Conservation (phyloP, 2,113 vertebrate species). For the Urocolius indicus region DNA sequence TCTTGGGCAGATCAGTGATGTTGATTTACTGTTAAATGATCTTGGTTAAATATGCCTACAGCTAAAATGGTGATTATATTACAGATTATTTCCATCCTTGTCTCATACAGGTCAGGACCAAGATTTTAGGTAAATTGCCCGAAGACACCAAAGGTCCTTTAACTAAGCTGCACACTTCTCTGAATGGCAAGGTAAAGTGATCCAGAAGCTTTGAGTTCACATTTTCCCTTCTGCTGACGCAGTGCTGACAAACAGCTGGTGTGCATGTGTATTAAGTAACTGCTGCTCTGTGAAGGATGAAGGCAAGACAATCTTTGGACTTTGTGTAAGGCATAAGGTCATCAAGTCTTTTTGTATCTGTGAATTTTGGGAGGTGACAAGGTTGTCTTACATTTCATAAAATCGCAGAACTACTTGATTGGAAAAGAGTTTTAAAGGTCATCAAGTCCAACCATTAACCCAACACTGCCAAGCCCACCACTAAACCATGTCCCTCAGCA, state of each 20-base stretch:
- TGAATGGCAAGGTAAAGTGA: constrained; percentile 90
- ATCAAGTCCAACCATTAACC: no score
- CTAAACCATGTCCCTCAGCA: no score
- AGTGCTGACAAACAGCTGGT: neutral
- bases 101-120: constrained; percentile 83
- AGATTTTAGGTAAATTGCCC: constrained; percentile 89
- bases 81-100: neutral
- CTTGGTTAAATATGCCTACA: neutral
- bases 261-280: neutral
- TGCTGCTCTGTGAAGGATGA: neutral
- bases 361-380: neutral
- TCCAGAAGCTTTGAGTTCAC: neutral
- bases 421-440: no score
- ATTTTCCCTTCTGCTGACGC: neutral
- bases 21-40: neutral
- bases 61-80: neutral
- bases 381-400: neutral
- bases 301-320: neutral
- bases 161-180: constrained; percentile 88
- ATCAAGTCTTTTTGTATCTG: neutral
- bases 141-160: constrained; percentile 88
- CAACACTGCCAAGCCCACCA: no score
- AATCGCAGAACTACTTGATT: no score
- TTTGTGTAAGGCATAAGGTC: neutral
- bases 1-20: neutral